Evolutionary conservation across 2,888 invertebrate genomes (phyloP).

Genomic region (Gibbula magus): DNA sequence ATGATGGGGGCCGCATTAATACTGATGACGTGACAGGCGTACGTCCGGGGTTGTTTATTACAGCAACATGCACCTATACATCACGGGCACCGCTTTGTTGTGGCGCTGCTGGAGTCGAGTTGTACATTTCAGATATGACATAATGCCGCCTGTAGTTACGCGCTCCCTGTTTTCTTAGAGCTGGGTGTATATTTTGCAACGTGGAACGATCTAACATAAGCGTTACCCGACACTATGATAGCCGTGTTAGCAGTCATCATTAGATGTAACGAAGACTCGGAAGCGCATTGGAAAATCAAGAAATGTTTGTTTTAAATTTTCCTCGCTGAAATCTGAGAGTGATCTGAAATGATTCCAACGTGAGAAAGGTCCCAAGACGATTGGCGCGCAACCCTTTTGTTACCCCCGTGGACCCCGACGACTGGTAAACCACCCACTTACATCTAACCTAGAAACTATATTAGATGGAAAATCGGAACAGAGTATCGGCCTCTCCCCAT

Average conservation of each 20-base stretch:
- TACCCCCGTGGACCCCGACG: no score
- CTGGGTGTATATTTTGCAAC: background rate
- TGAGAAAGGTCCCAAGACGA: background rate
- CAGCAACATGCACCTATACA: background rate
- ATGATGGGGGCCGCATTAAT: background rate
- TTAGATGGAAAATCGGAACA: no score
- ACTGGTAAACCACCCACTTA: no score
- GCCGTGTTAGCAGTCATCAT: background rate
- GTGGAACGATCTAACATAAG: background rate
- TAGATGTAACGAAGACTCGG: background rate
- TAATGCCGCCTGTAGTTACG: background rate
- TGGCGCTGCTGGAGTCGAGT: background rate
- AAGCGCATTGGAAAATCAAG: background rate
- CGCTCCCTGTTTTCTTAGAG: background rate
- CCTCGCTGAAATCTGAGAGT: background rate
- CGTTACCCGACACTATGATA: background rate
- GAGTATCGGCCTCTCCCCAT: no score
- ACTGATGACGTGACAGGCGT: background rate
- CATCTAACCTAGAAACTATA: no score
- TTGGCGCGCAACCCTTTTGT: no score
- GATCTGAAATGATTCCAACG: background rate
- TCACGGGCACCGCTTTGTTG: background rate
- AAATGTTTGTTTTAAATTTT: constrained; percentile 2
- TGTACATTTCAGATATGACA: constrained; percentile 8
- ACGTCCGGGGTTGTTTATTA: background rate